Percentiles rank a stretch among this genome's conserved stretches.
Conservation (phyloP, 2,113 vertebrate species). For the Cyprinodon tularosa region DNA sequence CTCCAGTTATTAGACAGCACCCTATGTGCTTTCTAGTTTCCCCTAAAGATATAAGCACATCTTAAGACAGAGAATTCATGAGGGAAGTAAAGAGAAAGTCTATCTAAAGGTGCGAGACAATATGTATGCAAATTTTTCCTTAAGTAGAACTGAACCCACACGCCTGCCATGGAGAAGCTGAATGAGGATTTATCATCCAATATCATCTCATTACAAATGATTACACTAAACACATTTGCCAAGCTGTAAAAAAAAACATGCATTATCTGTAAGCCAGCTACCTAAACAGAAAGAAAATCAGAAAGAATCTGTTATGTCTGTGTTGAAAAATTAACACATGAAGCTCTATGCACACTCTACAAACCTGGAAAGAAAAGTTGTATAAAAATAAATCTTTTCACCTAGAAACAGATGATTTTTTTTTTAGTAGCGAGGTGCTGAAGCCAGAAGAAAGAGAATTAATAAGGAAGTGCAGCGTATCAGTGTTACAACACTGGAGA, state of each 20-base stretch:
- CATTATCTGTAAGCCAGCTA: constrained; percentile 26
- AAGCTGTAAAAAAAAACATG: constrained; percentile 39
- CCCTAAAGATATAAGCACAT: constrained; percentile 54
- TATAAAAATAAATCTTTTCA: constrained; percentile 46
- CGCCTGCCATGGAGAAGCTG: constrained; percentile 43
- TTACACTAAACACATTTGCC: constrained; percentile 67
- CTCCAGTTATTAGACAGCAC: neutral
- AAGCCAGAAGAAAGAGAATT: constrained; percentile 67
- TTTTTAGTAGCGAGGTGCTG: constrained; percentile 39
- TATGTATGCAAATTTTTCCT: constrained; percentile 81
- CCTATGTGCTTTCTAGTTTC: constrained; percentile 1
- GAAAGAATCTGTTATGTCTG: constrained; percentile 15
- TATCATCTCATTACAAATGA: constrained; percentile 64
- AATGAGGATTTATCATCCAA: constrained; percentile 67
- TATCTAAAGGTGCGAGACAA: constrained; percentile 76
- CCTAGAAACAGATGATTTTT: constrained; percentile 32
- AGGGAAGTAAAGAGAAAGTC: constrained; percentile 37
- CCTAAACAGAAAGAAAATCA: constrained; percentile 43
- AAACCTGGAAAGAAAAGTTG: constrained; percentile 27
- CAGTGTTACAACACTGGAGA: constrained; percentile 70
- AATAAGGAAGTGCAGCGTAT: constrained; percentile 70
- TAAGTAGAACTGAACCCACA: constrained; percentile 22
- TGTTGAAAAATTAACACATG: constrained; percentile 32
- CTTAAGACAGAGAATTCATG: constrained; percentile 33
- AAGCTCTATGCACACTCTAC: constrained; percentile 10